Evolutionary conservation across 2,797 vertebrate genomes (phyloP).

Genomic region (Crax fasciolata): DNA sequence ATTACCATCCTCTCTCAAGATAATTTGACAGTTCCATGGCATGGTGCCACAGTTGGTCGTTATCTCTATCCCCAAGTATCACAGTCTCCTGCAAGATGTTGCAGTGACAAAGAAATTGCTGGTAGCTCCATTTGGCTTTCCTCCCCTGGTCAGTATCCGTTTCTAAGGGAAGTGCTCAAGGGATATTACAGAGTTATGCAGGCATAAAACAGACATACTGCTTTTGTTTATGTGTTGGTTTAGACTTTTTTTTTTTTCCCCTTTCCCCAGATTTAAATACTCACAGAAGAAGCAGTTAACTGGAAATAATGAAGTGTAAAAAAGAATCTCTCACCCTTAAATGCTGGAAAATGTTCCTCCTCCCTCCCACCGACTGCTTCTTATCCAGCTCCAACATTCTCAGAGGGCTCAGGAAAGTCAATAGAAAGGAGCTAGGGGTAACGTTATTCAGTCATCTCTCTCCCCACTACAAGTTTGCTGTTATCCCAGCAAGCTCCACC

Average conservation of each 20-base stretch:
- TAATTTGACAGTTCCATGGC: constrained; percentile 60
- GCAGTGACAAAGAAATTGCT: background rate
- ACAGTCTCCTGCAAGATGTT: background rate
- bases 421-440: background rate
- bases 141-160: background rate
- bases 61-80: background rate
- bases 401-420: background rate
- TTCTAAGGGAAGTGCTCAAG: background rate
- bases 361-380: background rate
- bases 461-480: background rate
- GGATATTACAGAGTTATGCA: background rate
- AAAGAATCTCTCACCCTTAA: background rate
- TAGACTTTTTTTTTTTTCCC: background rate
- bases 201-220: background rate
- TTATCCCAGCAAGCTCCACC: background rate
- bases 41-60: constrained; percentile 37
- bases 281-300: background rate
- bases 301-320: background rate
- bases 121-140: background rate
- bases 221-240: background rate
- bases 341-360: background rate
- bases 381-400: background rate
- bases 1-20: constrained; percentile 24
- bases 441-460: background rate
- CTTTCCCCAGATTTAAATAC: accelerated